These are phyloP conservation scores for Carcina quercana DNA, from an alignment of 2,888 invertebrate genomes.

Conservation along the genomic window DNA sequence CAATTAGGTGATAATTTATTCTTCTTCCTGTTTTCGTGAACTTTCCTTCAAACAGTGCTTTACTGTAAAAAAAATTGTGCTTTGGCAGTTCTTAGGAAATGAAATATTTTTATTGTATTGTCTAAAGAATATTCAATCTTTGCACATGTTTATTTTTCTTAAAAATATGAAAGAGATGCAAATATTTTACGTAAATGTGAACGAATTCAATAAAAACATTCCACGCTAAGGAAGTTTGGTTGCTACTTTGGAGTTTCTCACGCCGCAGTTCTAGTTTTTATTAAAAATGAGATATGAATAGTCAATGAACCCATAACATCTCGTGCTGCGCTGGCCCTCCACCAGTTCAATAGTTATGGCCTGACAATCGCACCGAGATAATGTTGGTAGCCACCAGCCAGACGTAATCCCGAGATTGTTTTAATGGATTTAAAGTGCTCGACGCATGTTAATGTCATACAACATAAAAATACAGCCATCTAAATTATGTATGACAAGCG, in stretches of 20 bases:
- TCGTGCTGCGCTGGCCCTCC: too few relatives aligned
- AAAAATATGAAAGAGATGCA: too few relatives aligned
- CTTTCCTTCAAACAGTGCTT: constrained; percentile 9
- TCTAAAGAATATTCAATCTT: too few relatives aligned
- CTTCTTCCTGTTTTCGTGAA: too few relatives aligned
- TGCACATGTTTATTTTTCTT: too few relatives aligned
- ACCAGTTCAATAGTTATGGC: constrained; percentile 40
- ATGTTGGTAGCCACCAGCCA: constrained; percentile 33
- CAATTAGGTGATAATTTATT: too few relatives aligned
- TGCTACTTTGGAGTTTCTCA: constrained; percentile 5
- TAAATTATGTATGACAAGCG: constrained; percentile 25
- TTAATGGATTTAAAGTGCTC: constrained; percentile 60
- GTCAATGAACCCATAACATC: constrained; percentile 42
- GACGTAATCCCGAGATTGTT: constrained; percentile 49
- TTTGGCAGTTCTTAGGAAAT: too few relatives aligned
- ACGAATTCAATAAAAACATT: too few relatives aligned
- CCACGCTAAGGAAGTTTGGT: too few relatives aligned
- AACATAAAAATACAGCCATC: constrained; percentile 39
- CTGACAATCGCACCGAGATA: constrained; percentile 40
- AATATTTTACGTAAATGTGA: too few relatives aligned
- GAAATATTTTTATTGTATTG: too few relatives aligned
- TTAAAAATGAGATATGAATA: constrained; percentile 30
- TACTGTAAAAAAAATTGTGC: neutral
- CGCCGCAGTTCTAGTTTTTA: constrained; percentile 21
- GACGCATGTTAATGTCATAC: constrained; percentile 49